Evolutionary conservation across 2,888 invertebrate species (phyloP), one percentile per base, ranked within the genome.

Genomic region (Hypena proboscidalis): DNA sequence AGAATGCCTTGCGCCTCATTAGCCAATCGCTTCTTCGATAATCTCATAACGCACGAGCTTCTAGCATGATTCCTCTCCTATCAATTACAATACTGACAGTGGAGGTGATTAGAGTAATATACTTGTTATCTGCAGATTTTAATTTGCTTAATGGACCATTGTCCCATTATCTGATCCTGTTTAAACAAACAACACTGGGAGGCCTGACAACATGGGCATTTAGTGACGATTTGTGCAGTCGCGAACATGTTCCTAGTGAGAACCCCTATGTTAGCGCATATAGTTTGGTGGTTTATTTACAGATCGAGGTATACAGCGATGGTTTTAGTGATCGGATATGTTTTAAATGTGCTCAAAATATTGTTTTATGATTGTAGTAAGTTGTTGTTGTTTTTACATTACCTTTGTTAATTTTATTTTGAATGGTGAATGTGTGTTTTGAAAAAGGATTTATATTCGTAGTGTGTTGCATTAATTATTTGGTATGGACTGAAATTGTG

Each of bases 331-430:
- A 65, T 80, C 63, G 74, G 77, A 17, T 80, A 79, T 35, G 48
- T 75, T 7, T 65, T 67, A 49, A 54, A 80, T 53, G 73, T 77
- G 49, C 44, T 83, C 34, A 80, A 80, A 55, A 32, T 85, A 7
- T 32, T 80, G 36, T 69, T 80, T 55, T 80, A 80, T 60, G 79
- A 69, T 43, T 74, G 68, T 53, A 78, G 85, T 87, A 55, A 74
- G 82, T 35, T 5, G 7, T n/a, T n/a, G n/a, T 32, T 22, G 7
- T 35, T 14, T 21, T 1, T 9, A 17, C 0, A 8, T 10, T n/a
- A n/a, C n/a, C n/a, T n/a, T n/a, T n/a, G n/a, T n/a, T n/a, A n/a
- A n/a, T n/a, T n/a, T n/a, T n/a, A n/a, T n/a, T n/a, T n/a, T n/a
- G n/a, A n/a, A n/a, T 22, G 8, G 5, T 6, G 5, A 1, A 11